Percentiles rank a stretch among this genome's conserved stretches.
Conservation (phyloP, 2,797 vertebrate genomes). For the Nyctalus aviator region DNA sequence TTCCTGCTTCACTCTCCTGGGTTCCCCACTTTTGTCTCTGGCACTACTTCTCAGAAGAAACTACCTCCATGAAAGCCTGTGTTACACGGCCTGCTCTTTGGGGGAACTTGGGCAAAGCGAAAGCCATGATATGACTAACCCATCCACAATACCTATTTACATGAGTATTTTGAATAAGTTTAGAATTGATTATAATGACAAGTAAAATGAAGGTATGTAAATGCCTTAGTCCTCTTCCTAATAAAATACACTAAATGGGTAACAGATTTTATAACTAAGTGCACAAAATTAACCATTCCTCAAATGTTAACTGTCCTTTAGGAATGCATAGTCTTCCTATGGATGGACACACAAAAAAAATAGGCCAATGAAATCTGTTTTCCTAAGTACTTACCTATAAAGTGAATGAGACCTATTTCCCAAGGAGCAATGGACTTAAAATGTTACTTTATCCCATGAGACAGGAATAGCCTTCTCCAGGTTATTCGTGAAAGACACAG, state of each 20-base stretch:
- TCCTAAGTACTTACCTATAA: neutral
- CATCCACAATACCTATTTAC: neutral
- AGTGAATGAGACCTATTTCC: constrained; percentile 12
- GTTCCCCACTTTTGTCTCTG: neutral
- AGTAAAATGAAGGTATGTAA: neutral
- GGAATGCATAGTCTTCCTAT: neutral
- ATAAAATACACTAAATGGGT: neutral
- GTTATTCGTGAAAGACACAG: neutral
- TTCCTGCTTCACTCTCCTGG: neutral
- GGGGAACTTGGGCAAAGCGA: neutral
- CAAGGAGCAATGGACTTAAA: neutral
- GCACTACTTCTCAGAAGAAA: neutral
- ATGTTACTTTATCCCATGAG: neutral
- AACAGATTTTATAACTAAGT: neutral
- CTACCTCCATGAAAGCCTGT: neutral
- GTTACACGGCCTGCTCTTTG: neutral
- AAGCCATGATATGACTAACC: neutral
- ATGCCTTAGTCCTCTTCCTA: neutral
- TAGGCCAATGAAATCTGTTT: neutral
- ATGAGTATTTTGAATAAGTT: neutral
- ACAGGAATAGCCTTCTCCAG: constrained; percentile 24
- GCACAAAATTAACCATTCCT: neutral
- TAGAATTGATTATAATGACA: neutral
- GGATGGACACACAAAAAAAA: neutral
- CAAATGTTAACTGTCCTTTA: neutral